phyloP scores from a whole-genome alignment of 1,140 invertebrate species.

The Papilio glaucus region DNA sequence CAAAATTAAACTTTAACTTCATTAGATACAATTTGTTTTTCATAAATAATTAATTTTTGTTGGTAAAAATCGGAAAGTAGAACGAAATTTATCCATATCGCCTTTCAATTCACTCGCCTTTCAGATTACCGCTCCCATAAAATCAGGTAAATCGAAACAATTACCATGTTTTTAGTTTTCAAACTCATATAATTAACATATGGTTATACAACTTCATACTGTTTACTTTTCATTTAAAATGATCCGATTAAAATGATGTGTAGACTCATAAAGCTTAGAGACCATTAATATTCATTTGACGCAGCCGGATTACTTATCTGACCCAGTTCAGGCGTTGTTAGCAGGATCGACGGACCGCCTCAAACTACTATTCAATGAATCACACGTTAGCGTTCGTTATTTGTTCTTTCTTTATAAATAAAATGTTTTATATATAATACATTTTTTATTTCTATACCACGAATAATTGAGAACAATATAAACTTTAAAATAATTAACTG shows the following conservation, averaged over 20 bases:
- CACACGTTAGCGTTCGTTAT: neutral
- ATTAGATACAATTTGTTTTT: too few species aligned
- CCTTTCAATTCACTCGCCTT: too few species aligned
- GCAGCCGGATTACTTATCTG: slow-evolving; percentile 20
- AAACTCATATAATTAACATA: neutral
- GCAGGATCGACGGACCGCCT: slow-evolving; percentile 4
- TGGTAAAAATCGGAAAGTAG: too few species aligned
- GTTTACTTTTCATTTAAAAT: slow-evolving; percentile 7
- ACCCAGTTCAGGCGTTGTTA: slow-evolving; percentile 21
- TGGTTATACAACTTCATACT: neutral
- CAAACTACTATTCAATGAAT: neutral
- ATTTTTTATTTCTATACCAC: neutral
- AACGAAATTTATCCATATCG: too few species aligned
- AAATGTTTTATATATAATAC: neutral
- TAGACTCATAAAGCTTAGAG: slow-evolving; percentile 21
- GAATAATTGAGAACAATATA: too few species aligned
- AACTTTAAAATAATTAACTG: too few species aligned
- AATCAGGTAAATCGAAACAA: neutral
- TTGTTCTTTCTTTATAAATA: neutral
- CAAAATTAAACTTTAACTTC: too few species aligned
- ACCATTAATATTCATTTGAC: slow-evolving; percentile 26
- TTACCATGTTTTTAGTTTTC: neutral
- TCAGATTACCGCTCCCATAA: too few species aligned
- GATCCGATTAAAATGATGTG: slow-evolving; percentile 23
- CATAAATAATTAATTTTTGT: too few species aligned